These are phyloP conservation scores for Cuniculus paca DNA, from an alignment of 2,797 vertebrate species.

Conservation along the genomic window DNA sequence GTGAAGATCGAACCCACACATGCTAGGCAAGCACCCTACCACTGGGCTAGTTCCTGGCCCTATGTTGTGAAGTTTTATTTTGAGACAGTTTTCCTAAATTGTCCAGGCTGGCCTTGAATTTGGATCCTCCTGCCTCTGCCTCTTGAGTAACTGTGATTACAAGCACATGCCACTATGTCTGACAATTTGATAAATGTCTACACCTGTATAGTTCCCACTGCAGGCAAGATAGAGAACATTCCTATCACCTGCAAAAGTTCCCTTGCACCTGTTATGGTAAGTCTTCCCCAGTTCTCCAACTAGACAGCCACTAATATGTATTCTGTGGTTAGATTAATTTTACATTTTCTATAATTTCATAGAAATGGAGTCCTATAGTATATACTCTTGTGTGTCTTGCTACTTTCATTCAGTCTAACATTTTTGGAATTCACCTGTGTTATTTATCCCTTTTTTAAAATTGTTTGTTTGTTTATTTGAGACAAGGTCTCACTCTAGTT, in stretches of 20 bases:
- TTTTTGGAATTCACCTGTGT: neutral
- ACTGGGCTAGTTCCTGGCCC: neutral
- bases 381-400: neutral
- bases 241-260: neutral
- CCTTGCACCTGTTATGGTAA: neutral
- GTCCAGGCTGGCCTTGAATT: neutral
- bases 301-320: neutral
- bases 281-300: neutral
- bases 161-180: neutral
- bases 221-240: neutral
- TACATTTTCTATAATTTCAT: neutral
- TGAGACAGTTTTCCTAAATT: neutral
- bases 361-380: neutral
- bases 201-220: neutral
- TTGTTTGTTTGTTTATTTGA: neutral
- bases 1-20: neutral
- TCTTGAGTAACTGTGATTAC: neutral
- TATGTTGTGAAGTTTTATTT: neutral
- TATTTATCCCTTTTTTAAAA: neutral
- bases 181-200: neutral
- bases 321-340: neutral
- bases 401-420: neutral
- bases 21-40: neutral
- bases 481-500: neutral
- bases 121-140: neutral